Percentiles rank a stretch among this genome's conserved stretches.
Evolutionary conservation across 2,113 vertebrate species (phyloP).

Genomic region (Daphoenositta chrysoptera): DNA sequence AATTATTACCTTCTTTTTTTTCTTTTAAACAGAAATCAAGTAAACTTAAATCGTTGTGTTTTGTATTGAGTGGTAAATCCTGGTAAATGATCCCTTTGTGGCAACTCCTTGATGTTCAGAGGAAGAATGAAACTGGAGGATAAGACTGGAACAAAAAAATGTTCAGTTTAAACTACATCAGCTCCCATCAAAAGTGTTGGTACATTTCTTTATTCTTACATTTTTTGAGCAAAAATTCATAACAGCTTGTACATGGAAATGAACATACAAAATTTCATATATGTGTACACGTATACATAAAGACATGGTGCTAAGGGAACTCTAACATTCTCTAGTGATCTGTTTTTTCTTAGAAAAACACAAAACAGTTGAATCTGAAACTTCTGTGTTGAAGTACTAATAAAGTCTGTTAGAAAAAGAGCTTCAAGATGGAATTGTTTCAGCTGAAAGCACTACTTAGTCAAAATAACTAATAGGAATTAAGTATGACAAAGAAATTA

Average conservation of each 20-base stretch:
- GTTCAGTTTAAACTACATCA: background rate
- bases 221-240: background rate
- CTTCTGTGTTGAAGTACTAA: background rate
- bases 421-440: background rate
- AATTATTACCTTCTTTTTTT: background rate
- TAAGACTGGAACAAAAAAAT: background rate
- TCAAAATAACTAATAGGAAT: background rate
- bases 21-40: background rate
- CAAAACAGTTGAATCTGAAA: background rate
- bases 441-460: background rate
- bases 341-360: background rate
- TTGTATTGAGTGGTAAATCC: background rate
- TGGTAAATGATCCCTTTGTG: background rate
- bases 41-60: background rate
- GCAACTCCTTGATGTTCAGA: background rate
- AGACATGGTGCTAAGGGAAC: background rate
- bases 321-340: background rate
- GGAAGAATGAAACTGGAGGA: background rate
- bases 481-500: background rate
- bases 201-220: background rate
- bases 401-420: background rate
- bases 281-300: background rate
- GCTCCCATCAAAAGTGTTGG: background rate
- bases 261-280: background rate
- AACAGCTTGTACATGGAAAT: background rate